Base-by-base conservation (phyloP, 1,140 invertebrate species). In the Drosophila pachea region DNA sequence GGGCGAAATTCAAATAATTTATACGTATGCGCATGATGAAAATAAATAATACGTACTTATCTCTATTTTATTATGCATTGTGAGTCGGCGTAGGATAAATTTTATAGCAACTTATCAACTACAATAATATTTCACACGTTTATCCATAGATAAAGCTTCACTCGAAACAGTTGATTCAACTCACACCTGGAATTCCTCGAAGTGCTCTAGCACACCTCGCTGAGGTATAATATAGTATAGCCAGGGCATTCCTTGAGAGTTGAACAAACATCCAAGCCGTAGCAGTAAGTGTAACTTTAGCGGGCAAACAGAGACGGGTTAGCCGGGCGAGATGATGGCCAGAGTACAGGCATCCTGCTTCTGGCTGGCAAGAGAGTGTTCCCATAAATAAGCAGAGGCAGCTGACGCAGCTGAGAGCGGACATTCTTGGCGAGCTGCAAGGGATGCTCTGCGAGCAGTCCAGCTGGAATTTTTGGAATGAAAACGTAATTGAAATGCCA, bases 311-410 rank as follows among this genome's bases (percentile, higher is more conserved):
- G 29, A 47, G 54, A 33, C n/a, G 12, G 12, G 14, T 29, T 0
- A n/a, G 35, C 36, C 7, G 60, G 49, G 38, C 9, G 14, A 7
- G 48, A 5, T 8, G 55, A 2, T 7, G 16, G 35, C 11, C 11
- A 4, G 45, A 4, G n/a, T 43, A n/a, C 40, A 38, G 40, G 31
- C 3, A 16, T 12, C 12, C n/a, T 32, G 5, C 52, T 49, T 33
- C 40, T 11, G n/a, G 12, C 67, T 64, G 67, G 61, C 33, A 63
- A 49, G 48, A 54, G 54, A 63, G 68, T 38, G 52, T 71, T n/a
- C n/a, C 53, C 79, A 83, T 82, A 82, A 84, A 82, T 82, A 82
- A 82, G 48, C 67, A 47, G 60, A 59, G 68, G 65, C 60, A 56
- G 42, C 65, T 47, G 16, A 54, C 43, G 56, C 53, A 59, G 74